These are phyloP conservation scores for Motacilla tschutschensis DNA, from an alignment of 2,113 vertebrate genomes.

Conservation along the genomic window DNA sequence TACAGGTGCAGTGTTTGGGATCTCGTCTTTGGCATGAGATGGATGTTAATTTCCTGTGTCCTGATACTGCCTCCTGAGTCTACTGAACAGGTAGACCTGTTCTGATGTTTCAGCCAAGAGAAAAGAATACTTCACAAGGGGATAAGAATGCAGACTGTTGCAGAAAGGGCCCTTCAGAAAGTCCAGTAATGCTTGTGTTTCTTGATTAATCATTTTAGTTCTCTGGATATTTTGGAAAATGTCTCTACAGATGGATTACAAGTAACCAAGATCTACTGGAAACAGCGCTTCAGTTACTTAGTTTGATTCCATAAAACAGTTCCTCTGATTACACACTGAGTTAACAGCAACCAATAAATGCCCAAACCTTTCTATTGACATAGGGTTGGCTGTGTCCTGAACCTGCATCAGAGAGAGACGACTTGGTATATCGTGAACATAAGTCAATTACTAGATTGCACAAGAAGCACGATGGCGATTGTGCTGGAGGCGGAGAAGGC, in stretches of 20 bases:
- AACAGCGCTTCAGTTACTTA: constrained; percentile 35
- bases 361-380: constrained; percentile 73
- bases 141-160: not conserved
- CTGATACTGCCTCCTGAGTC: not conserved
- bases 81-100: not conserved
- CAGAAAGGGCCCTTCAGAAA: constrained; percentile 4
- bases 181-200: constrained; percentile 23
- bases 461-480: constrained; percentile 78
- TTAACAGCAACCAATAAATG: constrained; percentile 53
- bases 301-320: constrained; percentile 58
- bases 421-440: constrained; percentile 97
- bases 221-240: constrained; percentile 63
- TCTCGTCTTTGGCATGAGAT: not conserved
- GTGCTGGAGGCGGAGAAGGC: constrained; percentile 81
- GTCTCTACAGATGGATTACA: constrained; percentile 50
- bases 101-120: not conserved
- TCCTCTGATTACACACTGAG: constrained; percentile 34
- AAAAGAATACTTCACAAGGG: not conserved
- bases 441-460: constrained; percentile 85
- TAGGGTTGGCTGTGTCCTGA: constrained; percentile 97
- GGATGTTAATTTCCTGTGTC: not conserved
- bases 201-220: constrained; percentile 51
- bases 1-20: not conserved
- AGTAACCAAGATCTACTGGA: constrained; percentile 51
- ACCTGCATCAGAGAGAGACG: constrained; percentile 94